phyloP scores from a whole-genome alignment of 2,113 vertebrate genomes.

The Alectura lathami region DNA sequence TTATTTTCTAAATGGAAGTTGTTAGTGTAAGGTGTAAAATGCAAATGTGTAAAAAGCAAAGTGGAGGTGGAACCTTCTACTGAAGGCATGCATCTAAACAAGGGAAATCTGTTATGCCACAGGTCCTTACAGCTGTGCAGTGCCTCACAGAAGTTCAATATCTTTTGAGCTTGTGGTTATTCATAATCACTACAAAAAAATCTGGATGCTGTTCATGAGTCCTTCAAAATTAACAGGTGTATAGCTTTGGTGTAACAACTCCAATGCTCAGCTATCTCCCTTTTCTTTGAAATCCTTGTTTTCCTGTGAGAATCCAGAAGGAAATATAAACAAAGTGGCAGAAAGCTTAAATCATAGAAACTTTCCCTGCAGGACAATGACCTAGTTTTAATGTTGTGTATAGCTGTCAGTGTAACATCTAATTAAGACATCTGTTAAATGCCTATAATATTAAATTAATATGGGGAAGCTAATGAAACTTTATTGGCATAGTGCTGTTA shows the following conservation, averaged over 20 bases:
- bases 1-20: not conserved
- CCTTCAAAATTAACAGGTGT: not conserved
- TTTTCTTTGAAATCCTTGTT: not conserved
- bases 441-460: slow-evolving; percentile 78
- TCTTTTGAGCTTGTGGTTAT: not conserved
- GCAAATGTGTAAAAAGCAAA: not conserved
- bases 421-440: slow-evolving; percentile 81
- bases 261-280: too few species aligned
- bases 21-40: not conserved
- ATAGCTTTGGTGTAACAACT: too few species aligned
- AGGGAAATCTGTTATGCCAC: not conserved
- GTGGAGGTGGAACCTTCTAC: not conserved
- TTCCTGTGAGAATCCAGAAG: not conserved
- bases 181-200: not conserved
- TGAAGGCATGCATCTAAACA: not conserved
- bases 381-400: slow-evolving; percentile 66
- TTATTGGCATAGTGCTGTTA: slow-evolving; percentile 74
- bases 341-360: slow-evolving; percentile 54
- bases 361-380: slow-evolving; percentile 52
- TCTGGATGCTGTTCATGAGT: not conserved
- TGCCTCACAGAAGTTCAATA: not conserved
- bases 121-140: not conserved
- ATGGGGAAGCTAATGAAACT: slow-evolving; percentile 68
- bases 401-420: slow-evolving; percentile 63
- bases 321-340: slow-evolving; percentile 21